Base-by-base conservation (phyloP, 1,140 invertebrate species). In the Diuraphis noxia region DNA sequence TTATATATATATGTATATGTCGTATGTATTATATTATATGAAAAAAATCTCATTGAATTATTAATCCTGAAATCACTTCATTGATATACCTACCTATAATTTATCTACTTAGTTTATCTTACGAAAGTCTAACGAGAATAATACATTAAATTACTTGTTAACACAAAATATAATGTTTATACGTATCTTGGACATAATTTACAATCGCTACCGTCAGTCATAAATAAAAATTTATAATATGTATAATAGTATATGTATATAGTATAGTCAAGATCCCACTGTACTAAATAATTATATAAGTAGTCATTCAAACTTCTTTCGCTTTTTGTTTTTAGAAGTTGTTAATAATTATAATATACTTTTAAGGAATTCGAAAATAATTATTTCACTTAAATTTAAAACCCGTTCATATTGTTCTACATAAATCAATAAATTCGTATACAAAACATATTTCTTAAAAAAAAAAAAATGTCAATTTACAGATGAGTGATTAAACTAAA, bases 401-500 rank as follows among this genome's bases (percentile, higher is more conserved):
- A 72, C 56, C 5, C 56, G 34, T 72, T 72, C n/a, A 72, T 72
- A 72, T 72, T 72, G 56, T 72, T 34, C 5, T n/a, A 19, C 30
- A 13, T 72, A 72, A 72, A 72, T 72, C 56, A n/a, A 72, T 63
- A 63, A 63, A 63, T n/a, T 63, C 10, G 9, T n/a, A 63, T 30
- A 56, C 25, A 56, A 63, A n/a, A 72, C 4, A n/a, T 72, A n/a
- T 72, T 72, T n/a, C 13, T 17, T 72, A n/a, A 17, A 6, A 17
- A 72, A 72, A 4, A 72, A 72, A 72, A 56, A 72, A 34, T 72
- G 56, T 72, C 56, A 72, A 72, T 72, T 72, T 72, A n/a, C 56
- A 72, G 56, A 72, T 72, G 56, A 72, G 56, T 72, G 56, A 72
- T 72, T 72, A 72, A 72, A n/a, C 56, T 72, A 72, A 72, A 72